Conservation (phyloP, 2,113 vertebrate genomes). For the Nansenia antarctica region DNA sequence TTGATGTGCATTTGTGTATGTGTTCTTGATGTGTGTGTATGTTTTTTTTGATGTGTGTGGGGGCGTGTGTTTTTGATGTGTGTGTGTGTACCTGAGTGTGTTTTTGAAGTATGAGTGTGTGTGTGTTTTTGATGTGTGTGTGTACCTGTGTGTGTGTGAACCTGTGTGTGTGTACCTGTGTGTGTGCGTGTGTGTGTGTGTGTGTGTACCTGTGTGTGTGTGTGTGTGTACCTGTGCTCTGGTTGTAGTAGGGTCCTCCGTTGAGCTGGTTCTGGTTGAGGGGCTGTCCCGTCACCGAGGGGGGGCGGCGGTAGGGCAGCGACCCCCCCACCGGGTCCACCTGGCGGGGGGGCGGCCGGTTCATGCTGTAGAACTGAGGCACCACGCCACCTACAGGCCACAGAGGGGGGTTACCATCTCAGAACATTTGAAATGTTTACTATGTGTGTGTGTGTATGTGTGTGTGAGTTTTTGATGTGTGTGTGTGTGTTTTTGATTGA, state of each 20-base stretch:
- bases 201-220: neutral
- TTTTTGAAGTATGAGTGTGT: no score
- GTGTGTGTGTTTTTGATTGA: no score
- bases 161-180: neutral
- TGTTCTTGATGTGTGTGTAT: no score
- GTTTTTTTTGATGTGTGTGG: no score
- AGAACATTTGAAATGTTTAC: no score
- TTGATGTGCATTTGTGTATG: no score
- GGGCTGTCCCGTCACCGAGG: slow-evolving; percentile 86
- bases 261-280: slow-evolving; percentile 88
- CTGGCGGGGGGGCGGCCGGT: slow-evolving; percentile 87
- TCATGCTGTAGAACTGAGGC: slow-evolving; percentile 98
- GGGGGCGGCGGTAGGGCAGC: slow-evolving; percentile 88
- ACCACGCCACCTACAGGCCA: slow-evolving; percentile 67
- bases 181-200: neutral
- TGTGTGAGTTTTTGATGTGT: no score
- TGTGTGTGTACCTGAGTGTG: neutral
- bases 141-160: neutral
- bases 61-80: neutral
- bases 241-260: slow-evolving; percentile 84
- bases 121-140: no score
- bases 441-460: no score
- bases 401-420: neutral
- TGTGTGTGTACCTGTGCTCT: slow-evolving; percentile 84
- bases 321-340: slow-evolving; percentile 89